These are phyloP conservation scores for Nesoenas mayeri DNA, from an alignment of 2,113 vertebrate species.

Conservation along the genomic window DNA sequence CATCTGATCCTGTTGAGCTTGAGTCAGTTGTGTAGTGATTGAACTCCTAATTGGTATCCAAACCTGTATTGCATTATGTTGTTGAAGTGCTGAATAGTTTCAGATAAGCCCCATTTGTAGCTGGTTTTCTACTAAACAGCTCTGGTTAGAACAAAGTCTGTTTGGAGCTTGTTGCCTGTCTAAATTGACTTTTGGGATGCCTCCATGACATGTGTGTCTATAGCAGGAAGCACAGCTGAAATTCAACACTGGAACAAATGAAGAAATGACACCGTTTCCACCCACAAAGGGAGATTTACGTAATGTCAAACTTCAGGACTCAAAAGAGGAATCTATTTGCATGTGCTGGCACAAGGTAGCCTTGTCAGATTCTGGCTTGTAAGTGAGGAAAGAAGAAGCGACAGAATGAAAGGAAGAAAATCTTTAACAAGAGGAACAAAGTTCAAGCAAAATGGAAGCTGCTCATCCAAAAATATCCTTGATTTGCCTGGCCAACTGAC, in stretches of 20 bases:
- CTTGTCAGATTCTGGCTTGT: background rate
- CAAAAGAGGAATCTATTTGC: background rate
- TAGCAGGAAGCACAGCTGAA: background rate
- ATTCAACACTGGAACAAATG: background rate
- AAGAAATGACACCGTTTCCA: background rate
- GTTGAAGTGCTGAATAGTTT: no score
- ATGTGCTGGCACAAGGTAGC: background rate
- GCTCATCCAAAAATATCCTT: background rate
- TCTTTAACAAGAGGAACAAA: background rate
- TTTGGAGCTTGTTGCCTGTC: no score
- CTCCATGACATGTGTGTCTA: background rate
- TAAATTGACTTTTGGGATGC: no score
- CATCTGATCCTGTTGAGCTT: no score
- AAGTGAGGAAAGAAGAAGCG: background rate
- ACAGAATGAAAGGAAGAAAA: background rate
- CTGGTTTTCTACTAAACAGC: no score
- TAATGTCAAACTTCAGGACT: background rate
- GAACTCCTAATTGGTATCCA: no score
- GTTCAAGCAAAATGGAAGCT: background rate
- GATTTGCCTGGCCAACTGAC: background rate
- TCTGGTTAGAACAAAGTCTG: no score
- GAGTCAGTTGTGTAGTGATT: no score
- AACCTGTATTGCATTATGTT: no score
- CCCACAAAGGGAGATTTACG: background rate
- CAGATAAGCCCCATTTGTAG: no score